Conservation (phyloP, 2,888 invertebrate species). For the Ennomos erosarius region DNA sequence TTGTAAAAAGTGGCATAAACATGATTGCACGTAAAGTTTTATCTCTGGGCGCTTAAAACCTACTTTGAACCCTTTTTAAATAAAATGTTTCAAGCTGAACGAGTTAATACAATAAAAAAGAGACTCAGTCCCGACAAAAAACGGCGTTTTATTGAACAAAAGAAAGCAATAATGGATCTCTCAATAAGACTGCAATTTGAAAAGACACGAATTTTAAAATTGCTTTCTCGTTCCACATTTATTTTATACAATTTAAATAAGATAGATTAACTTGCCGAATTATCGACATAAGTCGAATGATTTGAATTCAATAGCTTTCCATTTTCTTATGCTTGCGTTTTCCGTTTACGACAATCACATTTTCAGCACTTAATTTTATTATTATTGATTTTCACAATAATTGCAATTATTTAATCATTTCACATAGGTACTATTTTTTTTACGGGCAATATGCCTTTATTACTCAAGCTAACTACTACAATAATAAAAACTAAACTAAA, state of each 20-base stretch:
- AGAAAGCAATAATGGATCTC: slow-evolving; percentile 36
- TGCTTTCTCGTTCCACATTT: slow-evolving; percentile 18
- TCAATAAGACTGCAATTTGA: slow-evolving; percentile 38
- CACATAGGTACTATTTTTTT: no score
- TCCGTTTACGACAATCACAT: no score
- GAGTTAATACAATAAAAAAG: slow-evolving; percentile 30
- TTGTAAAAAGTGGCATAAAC: slow-evolving; percentile 10
- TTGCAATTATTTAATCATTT: no score
- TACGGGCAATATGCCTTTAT: no score
- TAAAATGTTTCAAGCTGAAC: slow-evolving; percentile 21
- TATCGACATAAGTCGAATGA: no score
- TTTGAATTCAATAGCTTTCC: no score
- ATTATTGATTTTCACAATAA: no score
- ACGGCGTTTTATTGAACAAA: slow-evolving; percentile 42
- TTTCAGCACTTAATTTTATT: no score
- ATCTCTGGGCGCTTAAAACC: slow-evolving; percentile 9
- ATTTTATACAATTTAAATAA: slow-evolving; percentile 10
- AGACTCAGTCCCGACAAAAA: slow-evolving; percentile 40
- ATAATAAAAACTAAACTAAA: no score
- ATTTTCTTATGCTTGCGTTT: no score
- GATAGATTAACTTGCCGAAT: neutral
- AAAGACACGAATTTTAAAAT: slow-evolving; percentile 25
- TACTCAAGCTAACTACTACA: no score
- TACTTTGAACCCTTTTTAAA: slow-evolving; percentile 15
- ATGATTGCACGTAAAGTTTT: slow-evolving; percentile 17